Percentiles rank a stretch among this genome's conserved stretches.
Evolutionary conservation across 2,113 vertebrate species (phyloP).

Genomic region (Bombycilla garrulus): DNA sequence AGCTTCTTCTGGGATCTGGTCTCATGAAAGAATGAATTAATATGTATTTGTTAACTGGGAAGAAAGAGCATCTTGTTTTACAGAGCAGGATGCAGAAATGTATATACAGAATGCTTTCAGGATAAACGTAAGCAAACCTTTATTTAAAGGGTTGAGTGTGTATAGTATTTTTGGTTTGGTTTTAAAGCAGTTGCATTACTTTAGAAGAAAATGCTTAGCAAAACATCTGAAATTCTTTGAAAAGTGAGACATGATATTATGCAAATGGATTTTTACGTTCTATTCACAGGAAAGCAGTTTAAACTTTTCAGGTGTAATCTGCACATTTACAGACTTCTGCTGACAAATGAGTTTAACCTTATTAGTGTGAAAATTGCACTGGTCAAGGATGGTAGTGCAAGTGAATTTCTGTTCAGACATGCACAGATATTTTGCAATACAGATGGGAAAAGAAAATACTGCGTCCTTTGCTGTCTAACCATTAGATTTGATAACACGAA

Average conservation of each 20-base stretch:
- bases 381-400: neutral
- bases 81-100: neutral
- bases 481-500: neutral
- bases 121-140: neutral
- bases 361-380: neutral
- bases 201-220: neutral
- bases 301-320: neutral
- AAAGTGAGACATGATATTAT: neutral
- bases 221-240: neutral
- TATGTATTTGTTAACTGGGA: neutral
- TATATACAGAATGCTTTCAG: neutral
- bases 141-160: neutral
- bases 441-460: neutral
- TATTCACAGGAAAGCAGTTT: neutral
- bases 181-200: neutral
- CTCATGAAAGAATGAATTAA: neutral
- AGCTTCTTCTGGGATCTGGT: neutral
- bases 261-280: neutral
- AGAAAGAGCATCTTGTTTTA: neutral
- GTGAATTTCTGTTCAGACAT: neutral
- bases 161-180: neutral
- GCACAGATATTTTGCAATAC: neutral
- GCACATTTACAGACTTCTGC: neutral
- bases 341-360: neutral
- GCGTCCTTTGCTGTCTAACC: neutral